phyloP scores from a whole-genome alignment of 2,113 vertebrate genomes.

The Mugil cephalus region DNA sequence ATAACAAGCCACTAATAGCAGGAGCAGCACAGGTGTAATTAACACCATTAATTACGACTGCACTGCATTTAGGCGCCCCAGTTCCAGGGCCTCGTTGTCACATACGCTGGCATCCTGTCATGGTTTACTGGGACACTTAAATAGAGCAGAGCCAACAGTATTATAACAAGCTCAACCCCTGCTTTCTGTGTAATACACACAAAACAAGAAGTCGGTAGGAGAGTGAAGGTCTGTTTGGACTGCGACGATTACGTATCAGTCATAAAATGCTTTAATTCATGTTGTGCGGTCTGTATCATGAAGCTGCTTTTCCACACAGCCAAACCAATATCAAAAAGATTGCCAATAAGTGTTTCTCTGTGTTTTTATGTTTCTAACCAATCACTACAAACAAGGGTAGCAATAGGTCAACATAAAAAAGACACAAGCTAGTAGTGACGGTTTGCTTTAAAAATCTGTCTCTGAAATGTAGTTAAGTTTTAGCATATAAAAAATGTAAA shows the following conservation, averaged over 20 bases:
- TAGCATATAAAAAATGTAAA: not conserved
- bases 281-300: not conserved
- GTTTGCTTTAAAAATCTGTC: too few relatives aligned
- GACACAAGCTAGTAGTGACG: too few relatives aligned
- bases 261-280: not conserved
- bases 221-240: not conserved
- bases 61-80: conserved; percentile 35
- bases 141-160: conserved; percentile 9
- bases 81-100: not conserved
- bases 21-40: conserved; percentile 17
- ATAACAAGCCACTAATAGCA: not conserved
- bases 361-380: not conserved
- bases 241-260: not conserved
- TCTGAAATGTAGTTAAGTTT: too few relatives aligned
- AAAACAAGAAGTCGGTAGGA: too few relatives aligned
- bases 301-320: too few relatives aligned
- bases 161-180: conserved; percentile 4
- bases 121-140: conserved; percentile 18
- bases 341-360: too few relatives aligned
- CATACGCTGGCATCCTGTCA: not conserved
- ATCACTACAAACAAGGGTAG: too few relatives aligned
- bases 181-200: not conserved
- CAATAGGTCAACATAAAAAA: too few relatives aligned
- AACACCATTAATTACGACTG: conserved; percentile 39
- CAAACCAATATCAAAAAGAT: too few relatives aligned